Evolutionary conservation across 1,140 invertebrate species (phyloP).

Genomic region (Armadillidium nasatum): DNA sequence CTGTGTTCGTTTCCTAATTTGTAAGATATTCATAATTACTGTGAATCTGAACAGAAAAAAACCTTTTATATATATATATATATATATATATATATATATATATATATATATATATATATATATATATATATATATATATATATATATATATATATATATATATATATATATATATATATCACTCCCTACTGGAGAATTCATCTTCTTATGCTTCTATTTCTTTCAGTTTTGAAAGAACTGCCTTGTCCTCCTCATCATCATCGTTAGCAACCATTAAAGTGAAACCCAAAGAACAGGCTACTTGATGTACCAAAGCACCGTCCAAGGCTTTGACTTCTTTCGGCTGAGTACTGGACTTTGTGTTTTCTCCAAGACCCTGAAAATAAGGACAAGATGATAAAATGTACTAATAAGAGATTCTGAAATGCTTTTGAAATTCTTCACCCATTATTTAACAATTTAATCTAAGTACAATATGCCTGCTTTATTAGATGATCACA

Average conservation of each 20-base stretch:
- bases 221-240: constrained; percentile 25
- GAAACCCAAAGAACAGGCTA: constrained; percentile 79
- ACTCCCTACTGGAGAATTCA: too few species aligned
- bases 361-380: constrained; percentile 79
- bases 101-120: constrained; percentile 7
- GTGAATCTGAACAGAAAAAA: too few species aligned
- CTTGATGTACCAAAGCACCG: constrained; percentile 70
- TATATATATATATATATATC: neutral
- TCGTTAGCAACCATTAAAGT: constrained; percentile 66
- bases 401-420: too few species aligned
- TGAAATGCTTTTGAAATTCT: too few species aligned
- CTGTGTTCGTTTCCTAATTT: too few species aligned
- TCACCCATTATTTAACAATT: too few species aligned
- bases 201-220: constrained; percentile 11
- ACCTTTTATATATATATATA: neutral
- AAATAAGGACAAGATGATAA: constrained; percentile 17
- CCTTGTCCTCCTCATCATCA: constrained; percentile 61
- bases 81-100: constrained; percentile 9
- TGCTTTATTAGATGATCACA: too few species aligned
- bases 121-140: constrained; percentile 9
- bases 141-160: constrained; percentile 13
- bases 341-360: constrained; percentile 80
- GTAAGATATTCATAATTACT: too few species aligned
- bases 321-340: constrained; percentile 80
- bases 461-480: too few species aligned